Evolutionary conservation across 2,888 invertebrate genomes (phyloP).

Genomic region (Synanthedon tipuliformis): DNA sequence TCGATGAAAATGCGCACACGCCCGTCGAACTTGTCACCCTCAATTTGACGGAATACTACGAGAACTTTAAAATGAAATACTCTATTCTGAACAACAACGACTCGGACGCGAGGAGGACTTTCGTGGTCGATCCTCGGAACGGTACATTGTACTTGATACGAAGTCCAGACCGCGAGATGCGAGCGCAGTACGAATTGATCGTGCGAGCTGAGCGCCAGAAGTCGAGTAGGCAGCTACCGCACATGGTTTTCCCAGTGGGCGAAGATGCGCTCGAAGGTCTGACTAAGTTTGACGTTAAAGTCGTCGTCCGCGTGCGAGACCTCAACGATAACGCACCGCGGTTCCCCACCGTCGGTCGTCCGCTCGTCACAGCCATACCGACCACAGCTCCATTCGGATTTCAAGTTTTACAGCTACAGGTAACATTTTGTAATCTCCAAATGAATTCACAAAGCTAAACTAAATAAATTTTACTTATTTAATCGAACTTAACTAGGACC

Average conservation of each 20-base stretch:
- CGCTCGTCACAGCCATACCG: conserved; percentile 85
- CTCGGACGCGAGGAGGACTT: conserved; percentile 70
- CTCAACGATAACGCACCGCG: conserved; percentile 86
- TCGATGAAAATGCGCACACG: conserved; percentile 83
- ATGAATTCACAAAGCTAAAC: too few species aligned
- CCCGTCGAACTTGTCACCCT: conserved; percentile 81
- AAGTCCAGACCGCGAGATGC: conserved; percentile 80
- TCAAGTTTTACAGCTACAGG: conserved; percentile 80
- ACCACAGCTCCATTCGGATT: conserved; percentile 85
- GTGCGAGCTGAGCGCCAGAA: conserved; percentile 67
- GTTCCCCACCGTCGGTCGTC: conserved; percentile 80
- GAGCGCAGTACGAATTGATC: conserved; percentile 72
- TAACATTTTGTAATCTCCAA: conserved; percentile 25
- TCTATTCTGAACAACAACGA: conserved; percentile 73
- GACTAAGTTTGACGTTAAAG: conserved; percentile 81
- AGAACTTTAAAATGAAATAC: conserved; percentile 74
- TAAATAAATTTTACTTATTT: too few species aligned
- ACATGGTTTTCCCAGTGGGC: conserved; percentile 81
- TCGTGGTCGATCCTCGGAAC: conserved; percentile 80
- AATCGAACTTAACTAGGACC: background rate
- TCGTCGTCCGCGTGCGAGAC: conserved; percentile 81
- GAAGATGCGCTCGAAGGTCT: conserved; percentile 79
- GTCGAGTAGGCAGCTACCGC: conserved; percentile 76
- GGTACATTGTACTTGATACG: conserved; percentile 80
- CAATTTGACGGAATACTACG: conserved; percentile 78